Evolutionary conservation across 2,113 vertebrate species (phyloP).

Genomic region (Dipodomys ordii): DNA sequence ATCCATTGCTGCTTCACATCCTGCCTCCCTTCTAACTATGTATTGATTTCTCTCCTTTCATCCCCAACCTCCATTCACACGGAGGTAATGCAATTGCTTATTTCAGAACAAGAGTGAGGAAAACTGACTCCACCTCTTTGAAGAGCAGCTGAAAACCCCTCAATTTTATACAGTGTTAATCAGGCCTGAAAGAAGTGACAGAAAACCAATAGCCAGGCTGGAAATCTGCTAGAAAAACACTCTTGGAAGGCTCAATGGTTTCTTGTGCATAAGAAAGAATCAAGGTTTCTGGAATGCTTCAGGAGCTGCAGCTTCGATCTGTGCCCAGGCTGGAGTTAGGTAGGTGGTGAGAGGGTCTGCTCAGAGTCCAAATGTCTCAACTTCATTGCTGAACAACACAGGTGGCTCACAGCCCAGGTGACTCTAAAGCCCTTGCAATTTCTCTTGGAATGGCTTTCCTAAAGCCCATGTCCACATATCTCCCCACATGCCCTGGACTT

Average conservation of each 20-base stretch:
- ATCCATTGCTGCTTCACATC: neutral
- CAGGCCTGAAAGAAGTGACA: conserved; percentile 74
- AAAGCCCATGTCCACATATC: neutral
- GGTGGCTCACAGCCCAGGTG: no score
- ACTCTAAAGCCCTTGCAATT: neutral
- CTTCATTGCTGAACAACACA: neutral
- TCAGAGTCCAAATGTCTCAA: neutral
- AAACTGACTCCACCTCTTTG: conserved; percentile 62
- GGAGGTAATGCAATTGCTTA: conserved; percentile 63
- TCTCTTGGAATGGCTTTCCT: neutral
- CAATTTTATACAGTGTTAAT: conserved; percentile 72
- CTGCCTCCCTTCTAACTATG: neutral
- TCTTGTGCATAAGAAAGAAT: neutral
- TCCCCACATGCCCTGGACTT: neutral
- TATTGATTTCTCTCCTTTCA: conserved; percentile 49
- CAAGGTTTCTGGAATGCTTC: neutral
- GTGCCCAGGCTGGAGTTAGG: neutral
- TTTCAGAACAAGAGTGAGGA: conserved; percentile 48
- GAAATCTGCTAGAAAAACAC: conserved; percentile 63
- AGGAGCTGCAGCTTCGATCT: neutral
- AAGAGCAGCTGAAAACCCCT: conserved; percentile 60
- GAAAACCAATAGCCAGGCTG: conserved; percentile 72
- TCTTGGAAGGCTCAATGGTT: conserved; percentile 56
- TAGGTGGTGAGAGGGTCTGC: neutral
- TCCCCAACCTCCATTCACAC: conserved; percentile 36